These are phyloP conservation scores for Heliconius himera DNA, from an alignment of 1,140 invertebrate species.

Conservation along the genomic window DNA sequence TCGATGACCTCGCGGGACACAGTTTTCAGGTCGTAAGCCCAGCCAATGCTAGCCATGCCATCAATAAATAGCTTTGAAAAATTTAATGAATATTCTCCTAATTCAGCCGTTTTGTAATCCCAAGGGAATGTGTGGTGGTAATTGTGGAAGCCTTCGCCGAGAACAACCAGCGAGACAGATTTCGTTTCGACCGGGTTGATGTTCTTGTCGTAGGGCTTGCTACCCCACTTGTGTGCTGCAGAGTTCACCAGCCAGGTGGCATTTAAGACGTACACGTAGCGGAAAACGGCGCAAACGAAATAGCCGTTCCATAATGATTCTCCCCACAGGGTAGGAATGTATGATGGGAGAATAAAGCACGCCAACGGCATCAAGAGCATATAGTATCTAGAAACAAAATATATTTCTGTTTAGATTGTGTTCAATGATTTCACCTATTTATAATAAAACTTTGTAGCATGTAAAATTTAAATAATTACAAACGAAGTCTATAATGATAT, in stretches of 20 bases:
- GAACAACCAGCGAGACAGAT: constrained; percentile 82
- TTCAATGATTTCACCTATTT: too few species aligned
- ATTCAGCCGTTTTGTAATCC: constrained; percentile 82
- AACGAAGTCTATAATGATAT: too few species aligned
- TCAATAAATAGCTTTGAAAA: constrained; percentile 85
- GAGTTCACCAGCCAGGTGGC: constrained; percentile 91
- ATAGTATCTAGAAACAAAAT: constrained; percentile 84
- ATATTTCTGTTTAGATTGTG: neutral
- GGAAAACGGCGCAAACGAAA: constrained; percentile 83
- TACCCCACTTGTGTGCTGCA: constrained; percentile 88
- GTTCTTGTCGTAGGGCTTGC: constrained; percentile 88
- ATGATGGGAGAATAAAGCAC: constrained; percentile 89
- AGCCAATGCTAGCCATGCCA: constrained; percentile 83
- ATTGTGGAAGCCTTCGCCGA: constrained; percentile 87
- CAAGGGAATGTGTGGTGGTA: constrained; percentile 85
- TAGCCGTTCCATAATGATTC: constrained; percentile 84
- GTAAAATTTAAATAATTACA: too few species aligned
- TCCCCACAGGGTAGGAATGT: constrained; percentile 88
- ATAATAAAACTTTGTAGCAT: too few species aligned
- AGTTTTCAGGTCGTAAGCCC: constrained; percentile 84
- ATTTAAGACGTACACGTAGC: constrained; percentile 86
- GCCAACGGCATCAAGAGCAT: constrained; percentile 84
- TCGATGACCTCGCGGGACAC: constrained; percentile 81
- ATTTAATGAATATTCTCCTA: constrained; percentile 83
- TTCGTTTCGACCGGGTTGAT: constrained; percentile 85